Evolutionary conservation across 2,797 vertebrate species (phyloP).

Genomic region (Uromys caudimaculatus): DNA sequence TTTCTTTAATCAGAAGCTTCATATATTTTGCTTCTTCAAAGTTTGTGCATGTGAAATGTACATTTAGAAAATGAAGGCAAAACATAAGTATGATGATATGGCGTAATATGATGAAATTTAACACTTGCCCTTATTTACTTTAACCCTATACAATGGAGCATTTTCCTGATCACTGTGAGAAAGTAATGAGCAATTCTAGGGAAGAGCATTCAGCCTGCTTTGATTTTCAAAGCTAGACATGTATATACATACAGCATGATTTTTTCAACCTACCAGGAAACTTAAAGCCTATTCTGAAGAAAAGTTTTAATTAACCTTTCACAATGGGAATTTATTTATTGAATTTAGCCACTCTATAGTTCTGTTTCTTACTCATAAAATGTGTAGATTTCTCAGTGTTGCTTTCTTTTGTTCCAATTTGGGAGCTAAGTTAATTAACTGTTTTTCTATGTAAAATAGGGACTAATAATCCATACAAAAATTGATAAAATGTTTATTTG

Average conservation of each 20-base stretch:
- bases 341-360: neutral
- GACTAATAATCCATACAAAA: neutral
- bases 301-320: neutral
- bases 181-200: neutral
- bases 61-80: constrained; percentile 54
- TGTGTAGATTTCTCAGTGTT: neutral
- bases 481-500: neutral
- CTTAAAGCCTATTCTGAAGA: neutral
- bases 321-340: neutral
- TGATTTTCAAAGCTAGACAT: neutral
- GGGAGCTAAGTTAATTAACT: neutral
- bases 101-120: neutral
- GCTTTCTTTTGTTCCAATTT: neutral
- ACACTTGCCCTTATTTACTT: neutral
- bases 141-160: neutral
- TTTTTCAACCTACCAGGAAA: neutral
- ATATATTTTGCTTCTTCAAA: constrained; percentile 50
- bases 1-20: constrained; percentile 68
- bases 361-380: neutral
- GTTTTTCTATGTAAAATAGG: neutral
- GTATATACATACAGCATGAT: neutral
- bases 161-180: neutral
- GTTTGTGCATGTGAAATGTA: neutral
- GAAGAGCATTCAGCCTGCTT: neutral
- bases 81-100: too few relatives aligned